Evolutionary conservation across 2,113 vertebrate species (phyloP), one percentile per base, ranked within the genome.

Genomic region (Sander vitreus): DNA sequence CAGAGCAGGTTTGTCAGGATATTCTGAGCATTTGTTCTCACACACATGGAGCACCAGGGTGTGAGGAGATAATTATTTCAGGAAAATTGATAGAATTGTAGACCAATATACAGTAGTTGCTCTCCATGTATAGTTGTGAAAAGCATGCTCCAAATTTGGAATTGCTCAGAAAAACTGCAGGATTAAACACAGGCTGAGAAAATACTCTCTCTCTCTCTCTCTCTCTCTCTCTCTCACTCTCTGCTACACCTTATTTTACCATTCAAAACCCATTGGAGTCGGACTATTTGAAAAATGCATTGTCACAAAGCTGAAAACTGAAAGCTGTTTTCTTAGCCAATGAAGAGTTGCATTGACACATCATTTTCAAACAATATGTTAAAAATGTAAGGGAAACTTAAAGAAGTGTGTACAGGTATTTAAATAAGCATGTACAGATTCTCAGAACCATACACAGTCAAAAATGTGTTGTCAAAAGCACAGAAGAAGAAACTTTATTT

Each of bases 21-120:
- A 33, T 47, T 57, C 43, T 10, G 66, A 23, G 8, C 60, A 15
- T 68, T 79, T 85, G 72, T 59, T 83, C 78, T 43, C 62, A 30
- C 45, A 53, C 43, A 55, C 60, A n/a, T 6, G 2, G 57, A 58
- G 68, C 48, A 60, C 6, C 63, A 25, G 33, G 21, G 54, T 62
- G 65, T 48, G 25, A 71, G 70, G 25, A 36, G 33, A n/a, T 63
- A 27, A 78, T 64, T 51, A 50, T 70, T 81, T 30, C 0, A 14
- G 69, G 27, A 63, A 78, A 71, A 58, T 16, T 14, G 5, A 67
- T 11, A 63, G 51, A 68, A 73, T 27, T 77, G 15, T 5, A 67
- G 7, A 25, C 30, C 7, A 4, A 23, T n/a, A n/a, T 48, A 27
- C 27, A 2, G 27, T 27, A 0, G 14, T 11, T 30, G 39, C 39